phyloP scores from a whole-genome alignment of 2,797 vertebrate genomes.

The Sebastes cheni region DNA sequence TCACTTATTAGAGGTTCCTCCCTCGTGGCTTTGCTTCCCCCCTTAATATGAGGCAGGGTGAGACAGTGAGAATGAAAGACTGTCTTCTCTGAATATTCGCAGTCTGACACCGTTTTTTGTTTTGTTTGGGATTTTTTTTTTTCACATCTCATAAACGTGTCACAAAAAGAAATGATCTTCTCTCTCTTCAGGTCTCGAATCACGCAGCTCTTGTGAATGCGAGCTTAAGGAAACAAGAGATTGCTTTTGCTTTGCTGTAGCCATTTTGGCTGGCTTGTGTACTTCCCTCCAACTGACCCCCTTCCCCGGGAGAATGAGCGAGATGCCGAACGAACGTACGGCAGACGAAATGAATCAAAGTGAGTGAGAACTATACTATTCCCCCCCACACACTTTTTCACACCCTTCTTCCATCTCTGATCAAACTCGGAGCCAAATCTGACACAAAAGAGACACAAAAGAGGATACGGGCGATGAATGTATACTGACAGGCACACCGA shows the following conservation, averaged over 20 bases:
- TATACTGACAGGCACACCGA: conserved; percentile 14
- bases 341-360: conserved; percentile 32
- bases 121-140: conserved; percentile 7
- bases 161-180: conserved; percentile 31
- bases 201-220: conserved; percentile 7
- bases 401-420: conserved; percentile 7
- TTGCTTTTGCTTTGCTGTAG: conserved; percentile 10
- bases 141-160: conserved; percentile 32
- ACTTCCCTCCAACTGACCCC: conserved; percentile 39
- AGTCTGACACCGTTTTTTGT: conserved; percentile 29
- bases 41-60: conserved; percentile 19
- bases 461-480: conserved; percentile 9
- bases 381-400: not conserved
- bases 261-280: conserved; percentile 18
- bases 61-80: conserved; percentile 34
- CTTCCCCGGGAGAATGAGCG: conserved; percentile 11
- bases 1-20: conserved; percentile 62
- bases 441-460: conserved; percentile 20
- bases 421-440: conserved; percentile 32
- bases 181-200: conserved; percentile 14
- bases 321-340: not conserved
- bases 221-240: conserved; percentile 39
- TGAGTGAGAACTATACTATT: not conserved
- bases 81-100: conserved; percentile 28
- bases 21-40: conserved; percentile 39